Evolutionary conservation across 2,113 vertebrate genomes (phyloP), one percentile per base, ranked within the genome.

Genomic region (Dasypus novemcinctus): DNA sequence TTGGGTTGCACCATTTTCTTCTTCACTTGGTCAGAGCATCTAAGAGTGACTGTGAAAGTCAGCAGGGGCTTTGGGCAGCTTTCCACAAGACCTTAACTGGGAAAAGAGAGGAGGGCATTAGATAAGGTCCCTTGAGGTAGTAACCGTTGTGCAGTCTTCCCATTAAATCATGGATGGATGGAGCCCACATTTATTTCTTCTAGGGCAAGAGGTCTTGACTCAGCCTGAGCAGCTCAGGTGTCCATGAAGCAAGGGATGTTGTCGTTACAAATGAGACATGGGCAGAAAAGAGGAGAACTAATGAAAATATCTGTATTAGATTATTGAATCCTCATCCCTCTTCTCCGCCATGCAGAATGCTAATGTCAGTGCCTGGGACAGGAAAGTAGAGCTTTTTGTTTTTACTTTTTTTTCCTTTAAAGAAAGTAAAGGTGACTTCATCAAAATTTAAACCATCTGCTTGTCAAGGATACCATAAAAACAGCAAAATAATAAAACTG

Each of bases 71-170:
- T n/a, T n/a, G n/a, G 17, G 31, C 13, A 86, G 59, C 61, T 54
- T 41, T 59, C 3, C 2, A 1, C n/a, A 7, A 0, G 5, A 6
- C 54, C 1, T 3, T 15, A 8, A 5, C 41, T 4, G 0, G 5
- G 52, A 33, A 14, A 4, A 1, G 1, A 7, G 1, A 71, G 1
- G 57, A 13, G 18, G 12, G 8, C 4, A 0, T 11, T 27, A 12
- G 8, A 41, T 25, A 15, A 23, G 46, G 14, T 38, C 36, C 36
- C 23, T n/a, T 14, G 43, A 66, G 20, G 36, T 75, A 21, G 8
- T 12, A 46, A 4, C 21, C 31, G 4, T 7, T 18, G 52, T 1
- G 23, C 43, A 12, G 25, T 63, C 64, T 64, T 85, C 21, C 2
- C 33, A 27, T 18, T 29, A 9, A 25, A 29, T 57, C 68, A 23